phyloP scores from a whole-genome alignment of 2,113 vertebrate species.

The Dicrurus megarhynchus region DNA sequence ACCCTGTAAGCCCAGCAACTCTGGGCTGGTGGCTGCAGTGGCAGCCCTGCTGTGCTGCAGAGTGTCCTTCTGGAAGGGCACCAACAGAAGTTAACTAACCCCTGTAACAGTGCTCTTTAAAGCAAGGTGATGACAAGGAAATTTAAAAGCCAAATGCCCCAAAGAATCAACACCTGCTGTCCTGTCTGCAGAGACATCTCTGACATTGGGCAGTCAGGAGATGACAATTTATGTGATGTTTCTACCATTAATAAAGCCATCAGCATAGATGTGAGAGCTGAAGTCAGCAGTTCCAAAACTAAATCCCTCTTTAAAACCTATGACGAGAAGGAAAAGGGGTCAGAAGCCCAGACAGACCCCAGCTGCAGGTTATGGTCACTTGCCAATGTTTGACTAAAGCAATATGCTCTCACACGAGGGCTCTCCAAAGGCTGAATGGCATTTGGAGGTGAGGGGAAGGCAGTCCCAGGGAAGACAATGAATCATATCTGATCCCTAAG shows the following conservation, averaged over 20 bases:
- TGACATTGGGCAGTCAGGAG: background rate
- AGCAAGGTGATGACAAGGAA: background rate
- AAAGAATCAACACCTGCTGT: background rate
- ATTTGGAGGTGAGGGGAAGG: background rate
- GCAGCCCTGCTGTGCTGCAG: background rate
- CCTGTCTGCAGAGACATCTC: background rate
- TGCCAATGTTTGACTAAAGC: background rate
- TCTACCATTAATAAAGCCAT: background rate
- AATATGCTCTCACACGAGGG: background rate
- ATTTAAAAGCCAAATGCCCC: conserved; percentile 3
- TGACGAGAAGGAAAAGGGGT: background rate
- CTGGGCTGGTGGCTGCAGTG: background rate
- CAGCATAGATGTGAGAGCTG: background rate
- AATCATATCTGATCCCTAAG: background rate
- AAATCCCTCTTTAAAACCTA: background rate
- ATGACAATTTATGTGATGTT: background rate
- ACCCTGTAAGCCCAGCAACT: background rate
- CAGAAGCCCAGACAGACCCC: background rate
- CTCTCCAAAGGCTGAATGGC: background rate
- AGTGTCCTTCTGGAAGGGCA: background rate
- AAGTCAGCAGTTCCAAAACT: background rate
- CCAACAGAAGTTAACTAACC: background rate
- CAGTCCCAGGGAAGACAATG: background rate
- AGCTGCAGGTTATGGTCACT: background rate
- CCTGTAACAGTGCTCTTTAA: background rate